Conservation (phyloP, 2,888 invertebrate species). For the Drosophila rubida region DNA sequence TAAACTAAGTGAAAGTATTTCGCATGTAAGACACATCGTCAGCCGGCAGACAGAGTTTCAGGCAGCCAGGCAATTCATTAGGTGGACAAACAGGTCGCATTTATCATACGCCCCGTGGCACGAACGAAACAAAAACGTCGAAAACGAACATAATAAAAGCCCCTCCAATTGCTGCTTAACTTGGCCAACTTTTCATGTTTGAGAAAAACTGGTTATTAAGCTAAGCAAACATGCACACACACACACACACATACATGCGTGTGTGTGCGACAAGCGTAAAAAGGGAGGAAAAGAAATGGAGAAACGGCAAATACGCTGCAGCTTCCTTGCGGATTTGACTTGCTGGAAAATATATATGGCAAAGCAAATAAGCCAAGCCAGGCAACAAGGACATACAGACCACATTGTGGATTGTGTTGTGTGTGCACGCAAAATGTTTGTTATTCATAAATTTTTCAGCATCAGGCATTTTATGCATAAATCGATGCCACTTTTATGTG, state of each 20-base stretch:
- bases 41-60: conserved; percentile 3
- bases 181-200: conserved; percentile 74
- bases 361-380: conserved; percentile 54
- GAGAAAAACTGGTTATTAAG: conserved; percentile 79
- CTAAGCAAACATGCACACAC: conserved; percentile 63
- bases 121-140: conserved; percentile 23
- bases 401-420: conserved; percentile 5
- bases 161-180: conserved; percentile 67
- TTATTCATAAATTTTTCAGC: conserved; percentile 71
- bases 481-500: conserved; percentile 69
- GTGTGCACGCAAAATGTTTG: conserved; percentile 61
- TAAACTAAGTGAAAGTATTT: conserved; percentile 70
- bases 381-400: conserved; percentile 30
- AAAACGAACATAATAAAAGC: conserved; percentile 44
- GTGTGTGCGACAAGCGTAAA: conserved; percentile 3
- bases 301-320: conserved; percentile 17
- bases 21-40: conserved; percentile 43
- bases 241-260: conserved; percentile 14
- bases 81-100: conserved; percentile 57
- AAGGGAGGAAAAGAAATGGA: background rate
- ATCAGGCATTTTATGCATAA: conserved; percentile 71
- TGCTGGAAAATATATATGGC: conserved; percentile 37
- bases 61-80: conserved; percentile 59
- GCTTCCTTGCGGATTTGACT: conserved; percentile 28
- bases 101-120: conserved; percentile 67